These are phyloP conservation scores for Coccyzus lansbergi DNA, from an alignment of 2,797 vertebrate species.

Conservation along the genomic window DNA sequence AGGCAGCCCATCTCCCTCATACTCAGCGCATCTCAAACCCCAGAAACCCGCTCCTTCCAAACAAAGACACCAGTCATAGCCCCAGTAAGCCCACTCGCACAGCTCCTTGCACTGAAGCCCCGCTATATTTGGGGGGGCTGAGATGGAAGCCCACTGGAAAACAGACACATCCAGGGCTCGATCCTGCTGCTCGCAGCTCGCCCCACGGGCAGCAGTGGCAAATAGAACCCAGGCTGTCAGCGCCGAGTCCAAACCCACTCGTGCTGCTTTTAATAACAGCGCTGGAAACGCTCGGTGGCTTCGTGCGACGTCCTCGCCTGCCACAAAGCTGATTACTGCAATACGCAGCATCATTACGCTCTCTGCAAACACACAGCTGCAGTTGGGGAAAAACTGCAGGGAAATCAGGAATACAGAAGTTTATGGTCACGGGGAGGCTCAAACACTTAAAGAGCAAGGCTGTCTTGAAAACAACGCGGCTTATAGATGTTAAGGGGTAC, in stretches of 20 bases:
- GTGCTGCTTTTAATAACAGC: background rate
- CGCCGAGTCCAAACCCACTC: background rate
- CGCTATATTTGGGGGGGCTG: accelerated
- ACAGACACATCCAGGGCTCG: background rate
- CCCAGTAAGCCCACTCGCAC: background rate
- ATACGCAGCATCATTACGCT: background rate
- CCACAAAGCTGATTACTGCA: background rate
- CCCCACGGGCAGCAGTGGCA: accelerated
- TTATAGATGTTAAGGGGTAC: background rate
- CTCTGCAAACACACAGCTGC: background rate
- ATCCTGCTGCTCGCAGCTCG: background rate
- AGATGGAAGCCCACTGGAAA: background rate
- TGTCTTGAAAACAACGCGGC: background rate
- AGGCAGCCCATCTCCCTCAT: background rate
- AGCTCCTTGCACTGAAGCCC: background rate
- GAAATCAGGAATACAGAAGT: background rate
- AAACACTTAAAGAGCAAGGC: background rate
- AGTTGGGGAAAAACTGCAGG: background rate
- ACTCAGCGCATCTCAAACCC: background rate
- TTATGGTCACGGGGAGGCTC: background rate
- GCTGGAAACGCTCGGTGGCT: background rate
- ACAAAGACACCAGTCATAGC: background rate
- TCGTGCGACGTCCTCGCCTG: background rate
- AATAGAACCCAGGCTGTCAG: background rate
- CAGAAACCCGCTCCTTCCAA: background rate